Evolutionary conservation across 1,140 invertebrate genomes (phyloP).

Genomic region (Cataglyphis hispanica): DNA sequence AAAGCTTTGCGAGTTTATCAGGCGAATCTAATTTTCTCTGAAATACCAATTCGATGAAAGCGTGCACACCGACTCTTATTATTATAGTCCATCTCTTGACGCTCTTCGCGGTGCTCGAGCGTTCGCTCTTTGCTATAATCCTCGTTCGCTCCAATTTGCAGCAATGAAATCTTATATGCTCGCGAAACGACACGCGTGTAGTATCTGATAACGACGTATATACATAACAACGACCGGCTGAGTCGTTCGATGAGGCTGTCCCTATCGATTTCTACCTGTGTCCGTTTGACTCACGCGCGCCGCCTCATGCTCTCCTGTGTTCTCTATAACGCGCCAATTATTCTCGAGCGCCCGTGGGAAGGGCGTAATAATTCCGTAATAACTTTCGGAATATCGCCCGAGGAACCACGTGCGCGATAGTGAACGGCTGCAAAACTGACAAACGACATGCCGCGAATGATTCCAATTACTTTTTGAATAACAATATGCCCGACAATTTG

Average conservation of each 20-base stretch:
- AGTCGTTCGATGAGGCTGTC: constrained; percentile 68
- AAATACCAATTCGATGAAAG: constrained; percentile 47
- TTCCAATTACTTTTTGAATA: constrained; percentile 9
- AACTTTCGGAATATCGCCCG: constrained; percentile 53
- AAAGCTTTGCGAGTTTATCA: constrained; percentile 1
- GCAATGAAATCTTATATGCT: constrained; percentile 69
- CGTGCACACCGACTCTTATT: constrained; percentile 20
- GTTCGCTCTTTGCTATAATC: too few species aligned
- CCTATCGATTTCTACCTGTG: constrained; percentile 74
- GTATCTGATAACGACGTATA: constrained; percentile 27
- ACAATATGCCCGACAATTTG: constrained; percentile 1
- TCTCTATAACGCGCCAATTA: constrained; percentile 54
- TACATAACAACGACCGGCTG: constrained; percentile 53
- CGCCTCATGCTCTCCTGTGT: constrained; percentile 16
- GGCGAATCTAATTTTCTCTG: constrained; percentile 36
- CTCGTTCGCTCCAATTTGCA: constrained; percentile 26
- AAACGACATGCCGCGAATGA: constrained; percentile 42
- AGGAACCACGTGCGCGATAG: constrained; percentile 32
- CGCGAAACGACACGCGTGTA: constrained; percentile 35
- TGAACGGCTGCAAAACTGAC: constrained; percentile 29
- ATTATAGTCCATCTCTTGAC: neutral
- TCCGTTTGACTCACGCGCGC: constrained; percentile 68
- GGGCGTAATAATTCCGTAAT: constrained; percentile 61
- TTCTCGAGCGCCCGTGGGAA: constrained; percentile 44
- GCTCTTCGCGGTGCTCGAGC: neutral